Evolutionary conservation across 1,140 invertebrate genomes (phyloP).

Genomic region (Idris sp.): DNA sequence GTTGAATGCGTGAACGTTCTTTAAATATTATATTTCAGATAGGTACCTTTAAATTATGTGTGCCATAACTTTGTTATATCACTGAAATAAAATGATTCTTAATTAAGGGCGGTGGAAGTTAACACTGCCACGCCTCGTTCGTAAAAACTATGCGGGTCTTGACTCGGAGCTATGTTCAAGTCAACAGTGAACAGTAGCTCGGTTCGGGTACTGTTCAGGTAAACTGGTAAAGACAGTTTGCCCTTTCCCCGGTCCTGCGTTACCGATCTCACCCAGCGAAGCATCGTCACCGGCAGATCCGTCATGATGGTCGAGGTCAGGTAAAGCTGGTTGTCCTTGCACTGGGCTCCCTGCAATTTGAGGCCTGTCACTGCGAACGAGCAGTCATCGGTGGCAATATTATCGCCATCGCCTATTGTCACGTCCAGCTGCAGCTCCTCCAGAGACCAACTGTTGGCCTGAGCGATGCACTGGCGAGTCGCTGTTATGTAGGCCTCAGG

Average conservation of each 20-base stretch:
- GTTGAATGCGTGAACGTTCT: no score
- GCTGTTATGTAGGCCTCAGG: slow-evolving; percentile 99
- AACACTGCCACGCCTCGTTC: slow-evolving; percentile 97
- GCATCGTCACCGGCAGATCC: slow-evolving; percentile 91
- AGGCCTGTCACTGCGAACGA: slow-evolving; percentile 92
- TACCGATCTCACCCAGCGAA: slow-evolving; percentile 90
- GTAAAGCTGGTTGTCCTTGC: slow-evolving; percentile 92
- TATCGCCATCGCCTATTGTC: slow-evolving; percentile 80
- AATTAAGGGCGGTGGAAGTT: slow-evolving; percentile 93
- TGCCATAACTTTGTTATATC: no score
- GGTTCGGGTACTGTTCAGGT: slow-evolving; percentile 96
- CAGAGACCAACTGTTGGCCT: slow-evolving; percentile 94
- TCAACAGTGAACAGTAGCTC: slow-evolving; percentile 97
- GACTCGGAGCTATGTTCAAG: slow-evolving; percentile 90
- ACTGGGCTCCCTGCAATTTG: slow-evolving; percentile 96
- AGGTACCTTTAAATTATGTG: no score
- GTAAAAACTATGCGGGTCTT: slow-evolving; percentile 95
- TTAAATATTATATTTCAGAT: no score
- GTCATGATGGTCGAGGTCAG: slow-evolving; percentile 97
- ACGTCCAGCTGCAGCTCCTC: slow-evolving; percentile 97
- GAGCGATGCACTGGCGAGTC: slow-evolving; percentile 97
- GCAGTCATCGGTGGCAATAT: slow-evolving; percentile 83
- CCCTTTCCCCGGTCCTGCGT: slow-evolving; percentile 80
- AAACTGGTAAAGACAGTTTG: slow-evolving; percentile 95
- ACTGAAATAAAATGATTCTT: no score